Percentiles rank a stretch among this genome's conserved stretches.
These are phyloP conservation scores for Rhopalosiphum maidis DNA, from an alignment of 1,140 invertebrate genomes.

Conservation along the genomic window DNA sequence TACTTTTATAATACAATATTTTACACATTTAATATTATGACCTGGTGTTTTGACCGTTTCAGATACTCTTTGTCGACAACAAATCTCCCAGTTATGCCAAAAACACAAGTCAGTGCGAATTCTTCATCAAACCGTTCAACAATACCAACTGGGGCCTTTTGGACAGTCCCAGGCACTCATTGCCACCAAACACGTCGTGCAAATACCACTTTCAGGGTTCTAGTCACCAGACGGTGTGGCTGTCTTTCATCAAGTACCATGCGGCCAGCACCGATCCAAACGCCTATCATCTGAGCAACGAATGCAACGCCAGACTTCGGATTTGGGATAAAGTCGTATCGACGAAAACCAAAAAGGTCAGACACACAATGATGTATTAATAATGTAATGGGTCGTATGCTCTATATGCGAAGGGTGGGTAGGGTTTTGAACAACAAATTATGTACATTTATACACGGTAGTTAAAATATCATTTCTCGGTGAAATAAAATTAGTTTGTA, in stretches of 20 bases:
- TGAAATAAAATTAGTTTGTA: neutral
- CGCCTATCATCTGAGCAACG: slow-evolving; percentile 70
- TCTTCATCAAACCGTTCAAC: slow-evolving; percentile 77
- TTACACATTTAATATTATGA: neutral
- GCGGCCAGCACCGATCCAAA: slow-evolving; percentile 68
- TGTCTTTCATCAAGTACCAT: slow-evolving; percentile 84
- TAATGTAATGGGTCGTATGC: neutral
- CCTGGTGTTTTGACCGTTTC: slow-evolving; percentile 58
- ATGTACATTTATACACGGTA: neutral
- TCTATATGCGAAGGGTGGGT: neutral
- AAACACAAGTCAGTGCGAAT: slow-evolving; percentile 76
- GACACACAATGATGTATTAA: neutral
- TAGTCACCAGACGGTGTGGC: slow-evolving; percentile 79
- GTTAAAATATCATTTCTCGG: neutral
- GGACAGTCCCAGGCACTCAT: slow-evolving; percentile 64
- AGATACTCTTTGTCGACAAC: slow-evolving; percentile 77
- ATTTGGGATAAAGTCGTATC: slow-evolving; percentile 63
- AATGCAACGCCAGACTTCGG: slow-evolving; percentile 76
- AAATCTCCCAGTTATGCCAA: slow-evolving; percentile 76
- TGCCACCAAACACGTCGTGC: slow-evolving; percentile 66
- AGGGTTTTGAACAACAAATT: accelerated
- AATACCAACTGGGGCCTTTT: slow-evolving; percentile 71
- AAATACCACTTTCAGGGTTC: slow-evolving; percentile 72
- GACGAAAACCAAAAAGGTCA: slow-evolving; percentile 43
- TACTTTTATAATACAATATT: neutral